Evolutionary conservation across 2,888 invertebrate species (phyloP).

Genomic region (Apamea sordens): DNA sequence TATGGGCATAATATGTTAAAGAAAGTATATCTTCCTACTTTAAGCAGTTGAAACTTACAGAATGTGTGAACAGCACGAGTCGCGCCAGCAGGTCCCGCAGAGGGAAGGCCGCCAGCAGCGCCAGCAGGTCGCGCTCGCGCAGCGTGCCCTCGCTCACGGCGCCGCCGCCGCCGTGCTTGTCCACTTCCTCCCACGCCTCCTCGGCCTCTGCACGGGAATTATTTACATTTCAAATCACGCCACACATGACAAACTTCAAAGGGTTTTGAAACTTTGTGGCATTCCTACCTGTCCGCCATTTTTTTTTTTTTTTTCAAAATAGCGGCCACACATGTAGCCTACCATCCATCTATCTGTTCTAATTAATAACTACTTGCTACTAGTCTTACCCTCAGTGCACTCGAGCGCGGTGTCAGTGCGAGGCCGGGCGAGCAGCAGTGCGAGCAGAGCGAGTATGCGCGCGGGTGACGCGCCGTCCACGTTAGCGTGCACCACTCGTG

Average conservation of each 20-base stretch:
- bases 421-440: conserved; percentile 76
- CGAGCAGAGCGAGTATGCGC: conserved; percentile 77
- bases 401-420: conserved; percentile 79
- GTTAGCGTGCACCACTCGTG: conserved; percentile 71
- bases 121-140: conserved; percentile 82
- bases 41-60: conserved; percentile 70
- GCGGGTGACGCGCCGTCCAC: conserved; percentile 74
- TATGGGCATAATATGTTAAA: neutral
- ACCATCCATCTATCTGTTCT: neutral
- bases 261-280: neutral
- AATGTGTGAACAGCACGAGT: conserved; percentile 75
- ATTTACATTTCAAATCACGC: neutral
- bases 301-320: too few species aligned
- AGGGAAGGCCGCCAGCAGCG: conserved; percentile 78
- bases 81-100: conserved; percentile 77
- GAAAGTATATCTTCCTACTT: neutral
- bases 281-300: neutral
- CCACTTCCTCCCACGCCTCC: conserved; percentile 85
- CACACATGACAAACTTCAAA: neutral
- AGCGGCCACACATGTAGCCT: neutral
- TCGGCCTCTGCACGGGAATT: conserved; percentile 68
- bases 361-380: neutral
- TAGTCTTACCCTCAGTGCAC: conserved; percentile 81
- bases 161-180: conserved; percentile 76
- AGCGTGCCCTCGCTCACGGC: conserved; percentile 82